Evolutionary conservation across 2,797 vertebrate genomes (phyloP).

Genomic region (Ctenochaetus hawaiiensis): DNA sequence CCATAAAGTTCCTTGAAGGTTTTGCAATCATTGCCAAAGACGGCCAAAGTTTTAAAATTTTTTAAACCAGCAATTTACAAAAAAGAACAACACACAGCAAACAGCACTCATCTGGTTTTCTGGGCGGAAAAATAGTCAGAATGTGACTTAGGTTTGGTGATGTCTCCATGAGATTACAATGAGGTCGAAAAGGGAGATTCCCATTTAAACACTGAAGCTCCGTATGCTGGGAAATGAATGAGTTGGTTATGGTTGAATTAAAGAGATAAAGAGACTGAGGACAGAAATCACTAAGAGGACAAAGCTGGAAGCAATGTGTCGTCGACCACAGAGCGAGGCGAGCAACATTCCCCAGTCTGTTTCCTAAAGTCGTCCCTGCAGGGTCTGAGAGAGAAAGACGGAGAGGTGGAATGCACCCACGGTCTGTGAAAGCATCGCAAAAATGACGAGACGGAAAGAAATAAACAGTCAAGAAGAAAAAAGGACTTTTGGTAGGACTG

Average conservation of each 20-base stretch:
- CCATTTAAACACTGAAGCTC: conserved; percentile 41
- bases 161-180: conserved; percentile 20
- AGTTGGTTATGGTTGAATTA: conserved; percentile 43
- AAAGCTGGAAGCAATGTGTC: conserved; percentile 29
- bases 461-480: conserved; percentile 38
- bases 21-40: conserved; percentile 60
- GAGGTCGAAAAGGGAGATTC: conserved; percentile 34
- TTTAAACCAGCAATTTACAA: conserved; percentile 13
- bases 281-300: conserved; percentile 39
- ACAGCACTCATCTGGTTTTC: conserved; percentile 45
- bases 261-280: conserved; percentile 53
- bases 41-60: not conserved
- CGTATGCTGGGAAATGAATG: conserved; percentile 22
- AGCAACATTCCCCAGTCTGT: conserved; percentile 46
- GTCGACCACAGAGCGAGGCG: conserved; percentile 31
- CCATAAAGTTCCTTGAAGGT: conserved; percentile 37
- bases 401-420: conserved; percentile 48
- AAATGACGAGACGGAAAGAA: conserved; percentile 37
- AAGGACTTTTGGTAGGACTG: conserved; percentile 36
- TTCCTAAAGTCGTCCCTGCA: conserved; percentile 55
- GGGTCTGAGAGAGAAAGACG: conserved; percentile 43
- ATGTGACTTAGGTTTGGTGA: conserved; percentile 15
- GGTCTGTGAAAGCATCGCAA: conserved; percentile 34
- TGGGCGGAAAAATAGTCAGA: conserved; percentile 31
- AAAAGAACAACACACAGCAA: conserved; percentile 34